A percentile compares a stretch with the other conserved stretches of the same genome.
phyloP scores from a whole-genome alignment of 2,797 vertebrate genomes.

The Halcyon badia region DNA sequence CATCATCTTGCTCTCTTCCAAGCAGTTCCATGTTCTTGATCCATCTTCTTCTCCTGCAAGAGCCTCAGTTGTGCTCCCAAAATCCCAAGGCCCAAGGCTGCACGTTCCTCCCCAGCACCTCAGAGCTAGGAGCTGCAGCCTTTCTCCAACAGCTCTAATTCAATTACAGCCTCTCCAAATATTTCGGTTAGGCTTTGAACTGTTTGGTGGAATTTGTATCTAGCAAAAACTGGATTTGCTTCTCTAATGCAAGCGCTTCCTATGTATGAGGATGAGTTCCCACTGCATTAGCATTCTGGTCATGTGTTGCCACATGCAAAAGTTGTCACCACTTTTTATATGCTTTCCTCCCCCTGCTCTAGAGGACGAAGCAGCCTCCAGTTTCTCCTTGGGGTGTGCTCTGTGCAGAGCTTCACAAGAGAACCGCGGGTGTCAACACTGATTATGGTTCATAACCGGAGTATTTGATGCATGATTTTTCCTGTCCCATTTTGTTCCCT shows the following conservation, averaged over 20 bases:
- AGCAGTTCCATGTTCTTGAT: background rate
- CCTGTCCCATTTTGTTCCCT: background rate
- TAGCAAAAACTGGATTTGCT: background rate
- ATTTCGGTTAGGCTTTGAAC: background rate
- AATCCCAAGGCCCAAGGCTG: background rate
- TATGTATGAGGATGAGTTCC: background rate
- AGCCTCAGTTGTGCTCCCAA: background rate
- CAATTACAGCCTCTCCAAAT: background rate
- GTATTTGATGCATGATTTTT: background rate
- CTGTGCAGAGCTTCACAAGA: background rate
- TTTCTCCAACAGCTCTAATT: background rate
- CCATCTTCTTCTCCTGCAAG: background rate
- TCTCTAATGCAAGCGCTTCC: background rate
- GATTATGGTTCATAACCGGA: background rate
- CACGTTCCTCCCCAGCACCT: background rate
- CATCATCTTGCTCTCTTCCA: background rate
- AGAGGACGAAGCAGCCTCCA: background rate
- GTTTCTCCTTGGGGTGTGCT: background rate
- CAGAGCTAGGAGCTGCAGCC: background rate
- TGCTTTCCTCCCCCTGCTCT: background rate
- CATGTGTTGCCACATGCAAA: background rate
- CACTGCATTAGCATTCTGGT: background rate
- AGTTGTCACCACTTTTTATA: background rate
- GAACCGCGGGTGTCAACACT: fast-evolving
- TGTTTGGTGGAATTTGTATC: background rate